phyloP scores from a whole-genome alignment of 2,113 vertebrate genomes.

The Odocoileus virginianus region DNA sequence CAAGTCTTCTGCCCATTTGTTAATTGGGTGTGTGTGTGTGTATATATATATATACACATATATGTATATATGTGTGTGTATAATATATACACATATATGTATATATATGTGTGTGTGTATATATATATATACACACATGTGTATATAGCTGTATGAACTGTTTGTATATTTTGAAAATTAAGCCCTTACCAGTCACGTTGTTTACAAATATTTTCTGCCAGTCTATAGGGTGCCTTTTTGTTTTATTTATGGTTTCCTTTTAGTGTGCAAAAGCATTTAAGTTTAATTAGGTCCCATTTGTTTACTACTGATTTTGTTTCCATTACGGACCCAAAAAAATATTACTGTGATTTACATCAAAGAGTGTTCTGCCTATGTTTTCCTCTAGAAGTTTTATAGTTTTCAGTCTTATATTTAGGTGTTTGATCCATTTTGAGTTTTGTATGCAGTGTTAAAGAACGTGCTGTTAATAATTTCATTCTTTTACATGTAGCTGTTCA shows the following conservation, averaged over 20 bases:
- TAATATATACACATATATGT: neutral
- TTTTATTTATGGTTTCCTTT: neutral
- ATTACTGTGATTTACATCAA: neutral
- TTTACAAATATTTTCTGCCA: neutral
- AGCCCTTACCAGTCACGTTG: neutral
- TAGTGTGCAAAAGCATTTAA: neutral
- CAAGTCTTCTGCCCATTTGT: neutral
- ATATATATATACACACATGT: neutral
- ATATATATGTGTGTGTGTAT: neutral
- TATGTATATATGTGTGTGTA: no score
- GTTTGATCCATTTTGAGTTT: neutral
- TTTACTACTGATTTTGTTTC: neutral
- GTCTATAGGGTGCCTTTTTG: neutral
- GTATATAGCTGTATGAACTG: neutral
- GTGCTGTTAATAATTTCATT: neutral
- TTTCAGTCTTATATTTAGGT: neutral
- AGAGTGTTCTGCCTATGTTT: neutral
- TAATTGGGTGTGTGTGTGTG: neutral
- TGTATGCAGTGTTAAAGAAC: neutral
- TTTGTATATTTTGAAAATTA: neutral
- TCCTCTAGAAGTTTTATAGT: neutral
- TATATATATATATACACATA: fast-evolving
- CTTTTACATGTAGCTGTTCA: neutral
- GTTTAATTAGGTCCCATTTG: neutral
- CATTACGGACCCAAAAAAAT: neutral